phyloP scores from a whole-genome alignment of 2,888 invertebrate genomes.

The Helleia helle region DNA sequence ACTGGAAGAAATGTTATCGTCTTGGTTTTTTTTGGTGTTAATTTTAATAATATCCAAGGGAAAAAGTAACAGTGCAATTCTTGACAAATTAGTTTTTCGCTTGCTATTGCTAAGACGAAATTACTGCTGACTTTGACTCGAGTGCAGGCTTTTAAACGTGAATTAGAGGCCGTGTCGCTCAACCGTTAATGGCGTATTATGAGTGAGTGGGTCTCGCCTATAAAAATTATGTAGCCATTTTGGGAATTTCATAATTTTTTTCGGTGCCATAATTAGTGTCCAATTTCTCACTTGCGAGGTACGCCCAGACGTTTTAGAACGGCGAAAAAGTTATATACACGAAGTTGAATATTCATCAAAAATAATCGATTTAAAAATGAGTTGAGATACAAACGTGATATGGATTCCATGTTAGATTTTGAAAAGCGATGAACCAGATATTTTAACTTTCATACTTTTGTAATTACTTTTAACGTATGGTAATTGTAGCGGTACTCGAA shows the following conservation, averaged over 20 bases:
- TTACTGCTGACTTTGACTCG: constrained; percentile 66
- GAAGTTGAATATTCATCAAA: no score
- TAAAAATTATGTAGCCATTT: constrained; percentile 56
- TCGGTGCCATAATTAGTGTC: constrained; percentile 3
- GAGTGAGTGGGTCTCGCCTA: constrained; percentile 55
- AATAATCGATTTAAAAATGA: no score
- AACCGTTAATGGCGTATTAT: constrained; percentile 67
- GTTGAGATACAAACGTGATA: no score
- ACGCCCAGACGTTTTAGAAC: no score
- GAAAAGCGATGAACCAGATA: no score
- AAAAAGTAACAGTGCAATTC: constrained; percentile 45
- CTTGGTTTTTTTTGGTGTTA: constrained; percentile 7
- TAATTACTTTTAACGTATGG: no score
- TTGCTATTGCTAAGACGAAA: constrained; percentile 66
- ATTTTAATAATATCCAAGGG: constrained; percentile 23
- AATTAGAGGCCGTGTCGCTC: constrained; percentile 64
- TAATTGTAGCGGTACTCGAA: no score
- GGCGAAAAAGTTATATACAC: no score
- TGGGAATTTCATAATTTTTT: constrained; percentile 24
- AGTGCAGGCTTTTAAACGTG: constrained; percentile 73
- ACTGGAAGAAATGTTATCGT: constrained; percentile 1
- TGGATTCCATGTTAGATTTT: no score
- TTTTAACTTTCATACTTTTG: no score
- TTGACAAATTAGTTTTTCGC: constrained; percentile 72
- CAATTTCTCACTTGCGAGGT: neutral